phyloP scores from a whole-genome alignment of 2,797 vertebrate genomes.

The Clamator glandarius region DNA sequence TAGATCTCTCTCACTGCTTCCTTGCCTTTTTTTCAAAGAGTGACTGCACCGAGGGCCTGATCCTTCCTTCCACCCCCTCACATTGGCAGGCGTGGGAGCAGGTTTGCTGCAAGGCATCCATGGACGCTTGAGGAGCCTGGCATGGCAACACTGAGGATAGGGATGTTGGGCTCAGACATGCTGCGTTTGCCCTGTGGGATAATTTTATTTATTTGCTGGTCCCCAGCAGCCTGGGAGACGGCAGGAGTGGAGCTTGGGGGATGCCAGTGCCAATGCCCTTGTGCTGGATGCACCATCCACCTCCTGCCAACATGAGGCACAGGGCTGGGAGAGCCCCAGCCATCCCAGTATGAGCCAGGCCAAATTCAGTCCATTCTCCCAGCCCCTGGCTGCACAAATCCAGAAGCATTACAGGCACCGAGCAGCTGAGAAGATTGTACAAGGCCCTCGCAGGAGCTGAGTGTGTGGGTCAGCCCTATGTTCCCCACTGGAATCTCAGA shows the following conservation, averaged over 20 bases:
- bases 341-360: neutral
- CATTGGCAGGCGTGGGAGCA: neutral
- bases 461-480: neutral
- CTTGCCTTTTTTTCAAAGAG: neutral
- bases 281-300: neutral
- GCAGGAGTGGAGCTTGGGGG: neutral
- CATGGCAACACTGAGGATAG: neutral
- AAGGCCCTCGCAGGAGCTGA: rapidly evolving
- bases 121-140: neutral
- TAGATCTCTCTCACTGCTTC: neutral
- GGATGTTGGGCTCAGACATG: neutral
- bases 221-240: neutral
- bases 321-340: neutral
- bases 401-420: rapidly evolving
- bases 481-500: neutral
- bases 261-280: rapidly evolving
- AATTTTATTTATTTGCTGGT: neutral
- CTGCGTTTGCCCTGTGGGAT: rapidly evolving
- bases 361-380: rapidly evolving
- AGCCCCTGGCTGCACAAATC: neutral
- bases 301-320: rapidly evolving
- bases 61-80: neutral
- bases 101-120: neutral
- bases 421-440: rapidly evolving
- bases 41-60: neutral